A percentile compares a stretch with the other conserved stretches of the same genome.
These are phyloP conservation scores for Euzophera pinguis DNA, from an alignment of 2,888 invertebrate species.

Conservation along the genomic window DNA sequence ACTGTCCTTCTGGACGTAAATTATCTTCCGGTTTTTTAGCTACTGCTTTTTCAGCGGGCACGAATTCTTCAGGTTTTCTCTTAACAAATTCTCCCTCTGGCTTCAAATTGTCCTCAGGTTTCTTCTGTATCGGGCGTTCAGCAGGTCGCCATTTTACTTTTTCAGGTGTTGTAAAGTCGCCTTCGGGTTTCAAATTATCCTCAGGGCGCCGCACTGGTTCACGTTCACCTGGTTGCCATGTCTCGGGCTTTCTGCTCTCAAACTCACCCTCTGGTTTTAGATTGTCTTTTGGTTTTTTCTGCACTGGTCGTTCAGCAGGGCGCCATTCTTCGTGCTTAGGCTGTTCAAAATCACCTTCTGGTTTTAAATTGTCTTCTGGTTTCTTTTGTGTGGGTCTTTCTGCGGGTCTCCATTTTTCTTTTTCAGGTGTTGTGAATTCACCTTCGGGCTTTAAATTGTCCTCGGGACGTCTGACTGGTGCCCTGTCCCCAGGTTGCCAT, in stretches of 20 bases:
- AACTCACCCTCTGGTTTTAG: constrained; percentile 80
- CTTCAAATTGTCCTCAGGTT: constrained; percentile 70
- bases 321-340: constrained; percentile 36
- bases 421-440: constrained; percentile 55
- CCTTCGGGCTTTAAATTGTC: constrained; percentile 77
- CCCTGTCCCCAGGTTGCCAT: constrained; percentile 64
- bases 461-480: constrained; percentile 49
- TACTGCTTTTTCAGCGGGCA: constrained; percentile 60
- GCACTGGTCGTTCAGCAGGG: constrained; percentile 50
- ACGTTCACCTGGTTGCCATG: constrained; percentile 43
- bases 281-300: constrained; percentile 65
- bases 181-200: constrained; percentile 64
- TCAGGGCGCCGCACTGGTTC: constrained; percentile 55
- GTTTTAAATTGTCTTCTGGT: constrained; percentile 76
- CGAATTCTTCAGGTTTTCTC: constrained; percentile 48
- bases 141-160: constrained; percentile 61
- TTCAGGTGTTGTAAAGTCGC: constrained; percentile 40
- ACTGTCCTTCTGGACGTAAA: constrained; percentile 76
- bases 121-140: constrained; percentile 52
- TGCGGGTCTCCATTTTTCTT: constrained; percentile 67
- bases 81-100: constrained; percentile 77
- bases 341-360: constrained; percentile 63
- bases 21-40: constrained; percentile 61
- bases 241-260: constrained; percentile 44
- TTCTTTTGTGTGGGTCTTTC: constrained; percentile 73